Conservation (phyloP, 2,797 vertebrate species). For the Micropoecilia bifurca region DNA sequence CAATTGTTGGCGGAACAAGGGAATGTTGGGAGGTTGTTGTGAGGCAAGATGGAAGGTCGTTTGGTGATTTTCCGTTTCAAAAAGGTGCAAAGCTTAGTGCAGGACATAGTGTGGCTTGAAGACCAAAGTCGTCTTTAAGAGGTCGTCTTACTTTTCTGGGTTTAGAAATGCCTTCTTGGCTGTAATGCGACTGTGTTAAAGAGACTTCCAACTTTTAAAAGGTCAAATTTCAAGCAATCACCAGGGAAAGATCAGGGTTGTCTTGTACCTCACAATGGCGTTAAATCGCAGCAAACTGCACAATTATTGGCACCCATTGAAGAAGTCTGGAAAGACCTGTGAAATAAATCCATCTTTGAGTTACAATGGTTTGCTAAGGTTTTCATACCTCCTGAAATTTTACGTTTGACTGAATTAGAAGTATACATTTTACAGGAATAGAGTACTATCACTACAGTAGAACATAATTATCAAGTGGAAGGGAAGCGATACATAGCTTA, state of each 20-base stretch:
- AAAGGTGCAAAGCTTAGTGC: slow-evolving; percentile 33
- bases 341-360: background rate
- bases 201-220: background rate
- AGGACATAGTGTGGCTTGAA: slow-evolving; percentile 4
- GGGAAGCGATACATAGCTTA: background rate
- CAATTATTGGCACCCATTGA: background rate
- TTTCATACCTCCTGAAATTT: background rate
- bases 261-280: background rate
- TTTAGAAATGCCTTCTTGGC: background rate
- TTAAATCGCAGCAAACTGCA: background rate
- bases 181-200: background rate
- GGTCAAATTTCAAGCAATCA: background rate
- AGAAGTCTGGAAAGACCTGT: background rate
- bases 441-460: background rate
- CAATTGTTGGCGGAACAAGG: slow-evolving; percentile 67
- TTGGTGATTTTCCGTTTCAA: slow-evolving; percentile 37
- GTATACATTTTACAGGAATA: background rate
- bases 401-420: background rate
- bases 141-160: background rate
- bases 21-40: slow-evolving; percentile 49
- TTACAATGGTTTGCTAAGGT: background rate
- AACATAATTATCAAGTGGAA: background rate
- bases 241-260: background rate
- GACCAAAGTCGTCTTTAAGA: background rate
- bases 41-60: slow-evolving; percentile 42